Evolutionary conservation across 1,140 invertebrate species (phyloP).

Genomic region (Caerostris darwini): DNA sequence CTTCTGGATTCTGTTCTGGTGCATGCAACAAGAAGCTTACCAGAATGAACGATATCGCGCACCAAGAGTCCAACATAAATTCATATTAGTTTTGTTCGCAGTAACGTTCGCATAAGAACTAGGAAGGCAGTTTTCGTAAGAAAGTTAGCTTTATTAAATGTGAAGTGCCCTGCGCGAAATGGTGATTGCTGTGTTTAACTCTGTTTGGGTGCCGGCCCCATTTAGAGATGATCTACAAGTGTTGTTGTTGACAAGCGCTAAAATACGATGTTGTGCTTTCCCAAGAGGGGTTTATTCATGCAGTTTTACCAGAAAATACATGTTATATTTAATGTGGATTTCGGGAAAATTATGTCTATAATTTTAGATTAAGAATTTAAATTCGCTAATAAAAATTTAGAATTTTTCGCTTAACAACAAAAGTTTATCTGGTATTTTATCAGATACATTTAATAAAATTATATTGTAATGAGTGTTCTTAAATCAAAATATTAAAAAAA

Average conservation of each 20-base stretch:
- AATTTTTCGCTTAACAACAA: neutral
- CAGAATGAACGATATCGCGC: neutral
- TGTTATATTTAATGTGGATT: neutral
- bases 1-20: neutral
- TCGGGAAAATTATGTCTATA: neutral
- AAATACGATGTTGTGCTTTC: no score
- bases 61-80: neutral
- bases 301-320: neutral
- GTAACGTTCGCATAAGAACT: neutral
- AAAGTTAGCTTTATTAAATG: neutral
- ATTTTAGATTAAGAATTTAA: neutral
- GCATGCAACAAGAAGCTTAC: conserved; percentile 1
- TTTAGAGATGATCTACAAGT: no score
- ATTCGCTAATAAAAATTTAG: neutral
- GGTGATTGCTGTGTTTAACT: neutral
- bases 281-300: no score
- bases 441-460: no score
- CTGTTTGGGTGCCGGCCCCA: no score
- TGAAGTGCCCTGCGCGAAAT: neutral
- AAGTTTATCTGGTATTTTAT: neutral
- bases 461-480: no score
- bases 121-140: neutral
- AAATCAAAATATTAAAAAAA: no score
- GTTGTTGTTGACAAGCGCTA: no score
- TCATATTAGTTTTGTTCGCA: conserved; percentile 39